These are phyloP conservation scores for Drosophila guanche DNA, from an alignment of 1,140 invertebrate genomes.

Conservation along the genomic window DNA sequence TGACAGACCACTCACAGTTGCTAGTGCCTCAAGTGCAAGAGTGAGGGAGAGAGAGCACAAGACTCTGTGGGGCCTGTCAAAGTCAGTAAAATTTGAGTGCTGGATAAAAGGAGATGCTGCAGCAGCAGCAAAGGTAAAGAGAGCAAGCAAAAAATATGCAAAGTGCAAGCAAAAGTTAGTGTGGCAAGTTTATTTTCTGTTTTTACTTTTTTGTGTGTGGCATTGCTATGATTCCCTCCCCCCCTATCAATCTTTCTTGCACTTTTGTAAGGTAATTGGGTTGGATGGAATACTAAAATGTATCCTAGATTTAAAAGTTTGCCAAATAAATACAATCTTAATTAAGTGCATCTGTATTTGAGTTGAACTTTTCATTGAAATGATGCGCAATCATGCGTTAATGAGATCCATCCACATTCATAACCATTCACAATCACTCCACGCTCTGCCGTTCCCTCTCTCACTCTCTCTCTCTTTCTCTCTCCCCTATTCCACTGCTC, in stretches of 20 bases:
- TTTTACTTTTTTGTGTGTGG: conserved; percentile 27
- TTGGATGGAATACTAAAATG: conserved; percentile 50
- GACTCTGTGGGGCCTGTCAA: conserved; percentile 52
- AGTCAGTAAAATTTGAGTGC: conserved; percentile 73
- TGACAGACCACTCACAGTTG: conserved; percentile 56
- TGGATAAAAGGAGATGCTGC: conserved; percentile 40
- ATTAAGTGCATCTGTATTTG: no score
- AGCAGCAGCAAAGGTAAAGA: conserved; percentile 31
- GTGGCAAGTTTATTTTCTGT: conserved; percentile 59
- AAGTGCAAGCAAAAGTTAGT: conserved; percentile 54
- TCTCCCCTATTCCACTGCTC: conserved; percentile 26
- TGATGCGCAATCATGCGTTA: conserved; percentile 32
- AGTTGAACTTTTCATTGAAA: no score
- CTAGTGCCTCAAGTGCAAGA: not conserved
- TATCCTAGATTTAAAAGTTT: conserved; percentile 20
- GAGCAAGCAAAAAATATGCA: conserved; percentile 27
- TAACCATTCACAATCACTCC: conserved; percentile 27
- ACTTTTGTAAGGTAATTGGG: conserved; percentile 57
- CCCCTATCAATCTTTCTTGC: conserved; percentile 25
- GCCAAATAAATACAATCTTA: no score
- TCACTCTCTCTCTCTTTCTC: not conserved
- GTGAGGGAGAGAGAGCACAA: no score
- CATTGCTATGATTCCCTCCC: not conserved
- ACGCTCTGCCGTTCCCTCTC: conserved; percentile 9
- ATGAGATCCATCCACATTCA: conserved; percentile 44